Evolutionary conservation across 2,888 invertebrate genomes (phyloP), one percentile per base, ranked within the genome.

Genomic region (Chalcosyrphus nemorum): DNA sequence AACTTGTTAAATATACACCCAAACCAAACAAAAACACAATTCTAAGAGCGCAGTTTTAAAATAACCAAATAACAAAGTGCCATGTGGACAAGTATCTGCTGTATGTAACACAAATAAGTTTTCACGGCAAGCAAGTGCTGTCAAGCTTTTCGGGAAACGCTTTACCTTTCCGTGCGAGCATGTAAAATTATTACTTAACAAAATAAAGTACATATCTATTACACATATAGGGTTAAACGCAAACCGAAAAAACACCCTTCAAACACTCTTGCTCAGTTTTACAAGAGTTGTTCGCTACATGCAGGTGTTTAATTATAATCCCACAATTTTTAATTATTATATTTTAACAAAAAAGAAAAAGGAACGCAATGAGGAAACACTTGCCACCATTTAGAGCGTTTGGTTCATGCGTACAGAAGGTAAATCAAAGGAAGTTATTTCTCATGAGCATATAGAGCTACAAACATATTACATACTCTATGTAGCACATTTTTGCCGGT

Each of bases 401-500:
- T 13, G 59, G 38, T 71, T 68, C 80, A 80, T 72, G 80, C 72
- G 80, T 74, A 74, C 52, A 61, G n/a, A 61, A 27, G 41, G 52
- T 61, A 72, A 54, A 63, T n/a, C 41, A 13, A 7, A 41, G 32
- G n/a, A 54, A 56, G 24, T 43, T 17, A 50, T 32, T 24, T 24
- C 21, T 35, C 11, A 21, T 19, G 13, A 56, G n/a, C 43, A 45
- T 47, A 41, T 7, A n/a, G n/a, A n/a, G n/a, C 9, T 38, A 56
- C 50, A 63, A 15, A 57, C 19, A 63, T 41, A 63, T 50, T 27
- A 50, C 24, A 24, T 24, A 24, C 6, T 29, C 56, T 32, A 47
- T 61, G 15, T 41, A 54, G 19, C 38, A 74, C 41, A 66, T 75
- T 81, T 80, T 74, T 68, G 70, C 85, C 85, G 77, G 84, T 68